Base-by-base conservation (phyloP, 2,113 vertebrate genomes). In the Colossoma macropomum region DNA sequence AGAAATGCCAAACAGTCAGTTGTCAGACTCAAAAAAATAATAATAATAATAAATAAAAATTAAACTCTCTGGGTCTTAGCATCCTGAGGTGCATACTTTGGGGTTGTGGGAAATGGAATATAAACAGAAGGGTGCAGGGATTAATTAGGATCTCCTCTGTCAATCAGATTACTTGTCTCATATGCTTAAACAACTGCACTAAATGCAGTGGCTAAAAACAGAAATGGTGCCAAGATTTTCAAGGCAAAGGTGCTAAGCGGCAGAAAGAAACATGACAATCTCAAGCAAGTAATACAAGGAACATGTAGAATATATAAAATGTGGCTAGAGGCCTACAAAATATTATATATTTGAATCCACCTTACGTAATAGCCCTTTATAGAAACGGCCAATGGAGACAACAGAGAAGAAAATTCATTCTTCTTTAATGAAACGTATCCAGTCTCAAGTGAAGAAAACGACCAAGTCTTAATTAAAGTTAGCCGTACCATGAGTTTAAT, bases 161-260 rank as follows among this genome's bases (percentile, higher is more conserved):
- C 59, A 62, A 62, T 62, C 59, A 62, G n/a, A 62, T 62, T 27
- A 27, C 23, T n/a, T 62, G 59, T 62, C 59, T 27, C 59, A 25
- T 25, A 13, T n/a, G 27, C 59, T 62, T 62, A 62, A 25, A 62
- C n/a, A 62, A 27, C 7, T 62, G n/a, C n/a, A 27, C 59, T 27
- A 62, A 62, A 62, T 13, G 25, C 59, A 62, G 12, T 27, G 9
- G 23, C 59, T 62, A 62, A 62, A 25, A 27, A 62, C 23, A n/a
- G 59, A 62, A 62, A 62, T 21, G n/a, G 59, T 62, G 59, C 59
- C 59, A 62, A 62, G 59, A 62, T n/a, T 9, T 62, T 59, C 54
- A n/a, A 59, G 54, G 54, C 54, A 59, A 15, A 56, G 56, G 56
- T 25, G 23, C 56, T 25, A 25, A 60, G 23, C 23, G 9, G 52